Conservation (phyloP, 2,797 vertebrate genomes). For the Enteromius anoplus region DNA sequence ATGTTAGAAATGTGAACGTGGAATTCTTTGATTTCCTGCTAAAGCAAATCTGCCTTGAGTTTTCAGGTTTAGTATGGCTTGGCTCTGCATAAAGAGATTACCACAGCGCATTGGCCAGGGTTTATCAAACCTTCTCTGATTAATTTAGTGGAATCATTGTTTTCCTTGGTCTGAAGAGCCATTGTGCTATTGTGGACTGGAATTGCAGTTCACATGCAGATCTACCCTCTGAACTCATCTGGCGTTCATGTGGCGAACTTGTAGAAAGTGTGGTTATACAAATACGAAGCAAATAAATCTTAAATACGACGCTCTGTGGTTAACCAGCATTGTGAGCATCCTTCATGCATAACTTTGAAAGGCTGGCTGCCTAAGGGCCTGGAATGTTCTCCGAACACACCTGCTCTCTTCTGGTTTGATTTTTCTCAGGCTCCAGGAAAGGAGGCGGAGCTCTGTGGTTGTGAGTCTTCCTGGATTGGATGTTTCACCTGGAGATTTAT, state of each 20-base stretch:
- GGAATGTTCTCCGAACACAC: conserved; percentile 23
- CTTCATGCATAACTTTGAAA: conserved; percentile 15
- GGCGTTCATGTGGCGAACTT: neutral
- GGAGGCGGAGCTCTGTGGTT: conserved; percentile 85
- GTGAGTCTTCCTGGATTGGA: conserved; percentile 85
- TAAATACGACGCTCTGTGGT: neutral
- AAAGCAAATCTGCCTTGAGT: conserved; percentile 22
- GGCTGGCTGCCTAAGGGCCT: neutral
- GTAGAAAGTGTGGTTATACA: neutral
- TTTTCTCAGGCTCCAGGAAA: conserved; percentile 74
- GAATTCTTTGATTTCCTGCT: conserved; percentile 71
- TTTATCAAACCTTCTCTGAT: conserved; percentile 11
- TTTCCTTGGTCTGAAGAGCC: neutral
- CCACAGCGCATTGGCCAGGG: neutral
- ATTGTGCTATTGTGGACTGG: conserved; percentile 8
- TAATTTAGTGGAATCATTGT: neutral
- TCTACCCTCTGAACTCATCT: neutral
- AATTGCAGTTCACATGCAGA: neutral
- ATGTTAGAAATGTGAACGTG: conserved; percentile 65
- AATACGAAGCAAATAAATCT: neutral
- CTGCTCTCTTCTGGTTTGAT: neutral
- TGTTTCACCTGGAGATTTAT: conserved; percentile 87
- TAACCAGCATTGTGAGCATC: neutral
- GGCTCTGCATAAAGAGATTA: conserved; percentile 19
- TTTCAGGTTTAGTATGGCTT: conserved; percentile 25